Evolutionary conservation across 2,888 invertebrate genomes (phyloP).

Genomic region (Lacanobia wlatinum): DNA sequence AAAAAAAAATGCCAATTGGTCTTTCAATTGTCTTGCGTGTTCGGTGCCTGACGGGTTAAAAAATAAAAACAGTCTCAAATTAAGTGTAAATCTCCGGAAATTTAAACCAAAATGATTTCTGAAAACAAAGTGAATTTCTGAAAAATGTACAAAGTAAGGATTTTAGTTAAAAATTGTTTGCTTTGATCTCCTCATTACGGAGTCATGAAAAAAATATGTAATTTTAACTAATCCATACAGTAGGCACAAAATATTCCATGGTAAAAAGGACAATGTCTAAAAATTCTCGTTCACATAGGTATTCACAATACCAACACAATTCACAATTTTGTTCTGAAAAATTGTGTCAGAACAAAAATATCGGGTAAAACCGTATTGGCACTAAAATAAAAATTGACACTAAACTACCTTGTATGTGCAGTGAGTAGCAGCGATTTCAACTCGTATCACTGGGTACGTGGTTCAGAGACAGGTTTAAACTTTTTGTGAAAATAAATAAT

Average conservation of each 20-base stretch:
- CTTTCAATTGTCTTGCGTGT: too few species aligned
- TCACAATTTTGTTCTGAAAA: constrained; percentile 40
- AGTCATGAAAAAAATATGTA: too few species aligned
- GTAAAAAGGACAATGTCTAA: background rate
- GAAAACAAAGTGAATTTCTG: too few species aligned
- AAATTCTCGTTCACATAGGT: background rate
- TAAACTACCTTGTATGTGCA: constrained; percentile 30
- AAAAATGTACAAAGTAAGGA: too few species aligned
- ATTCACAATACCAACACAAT: constrained; percentile 23
- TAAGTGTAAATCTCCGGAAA: too few species aligned
- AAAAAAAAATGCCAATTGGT: too few species aligned
- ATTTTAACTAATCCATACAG: too few species aligned
- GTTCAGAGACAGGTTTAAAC: background rate
- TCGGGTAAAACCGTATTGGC: constrained; percentile 18
- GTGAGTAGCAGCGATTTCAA: constrained; percentile 12
- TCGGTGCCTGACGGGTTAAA: too few species aligned
- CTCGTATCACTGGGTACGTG: background rate
- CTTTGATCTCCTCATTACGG: too few species aligned
- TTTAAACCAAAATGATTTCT: too few species aligned
- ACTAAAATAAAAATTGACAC: constrained; percentile 53
- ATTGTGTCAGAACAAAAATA: constrained; percentile 37
- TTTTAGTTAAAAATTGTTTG: too few species aligned
- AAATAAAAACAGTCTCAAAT: too few species aligned
- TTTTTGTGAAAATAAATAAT: background rate
- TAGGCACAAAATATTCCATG: background rate